Base-by-base conservation (phyloP, 1,140 invertebrate genomes). In the Musca vetustissima region DNA sequence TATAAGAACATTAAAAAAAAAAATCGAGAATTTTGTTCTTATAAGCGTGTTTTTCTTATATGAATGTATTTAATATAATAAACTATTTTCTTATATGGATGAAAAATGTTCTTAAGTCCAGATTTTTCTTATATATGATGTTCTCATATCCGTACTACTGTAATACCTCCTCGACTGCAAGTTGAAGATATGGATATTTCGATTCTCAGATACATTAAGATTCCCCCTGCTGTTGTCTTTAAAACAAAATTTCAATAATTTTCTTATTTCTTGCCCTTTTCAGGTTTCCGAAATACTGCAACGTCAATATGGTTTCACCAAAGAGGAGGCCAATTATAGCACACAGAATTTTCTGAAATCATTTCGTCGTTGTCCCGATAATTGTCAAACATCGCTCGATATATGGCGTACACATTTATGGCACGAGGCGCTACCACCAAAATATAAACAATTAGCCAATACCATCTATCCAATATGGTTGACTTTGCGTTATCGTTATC, bases 301-400 rank as follows among this genome's bases (percentile, higher is more conserved):
- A 71, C 83, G 87, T 73, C 85, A 90, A 72, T 91, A 90, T 82
- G 87, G 86, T 64, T 81, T 93, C 43, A 85, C 87, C 22, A 82
- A 85, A 72, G 88, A 90, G 52, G 82, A 84, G 36, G 89, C 92
- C 19, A 77, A 79, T 67, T 82, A 86, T 73, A 87, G 88, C 72
- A 89, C 89, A 49, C 82, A 87, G 36, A 86, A 83, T 50, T 94
- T 90, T 81, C 83, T 95, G 65, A 87, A 88, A 70, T 85, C 89
- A 49, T 93, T 93, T 80, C 86, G 92, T 73, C 88, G 89, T 71
- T 91, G 91, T 76, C 92, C 92, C 1, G 92, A 93, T 74, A 92
- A 93, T 78, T 83, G 86, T 59, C 83, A 87, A 32, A 89, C 87
- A 70, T 85, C 85, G 70, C 83, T 94, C 61, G 89, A 94, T 73